A percentile compares a stretch with the other conserved stretches of the same genome.
Evolutionary conservation across 2,888 invertebrate species (phyloP).

Genomic region (Melieria picta): DNA sequence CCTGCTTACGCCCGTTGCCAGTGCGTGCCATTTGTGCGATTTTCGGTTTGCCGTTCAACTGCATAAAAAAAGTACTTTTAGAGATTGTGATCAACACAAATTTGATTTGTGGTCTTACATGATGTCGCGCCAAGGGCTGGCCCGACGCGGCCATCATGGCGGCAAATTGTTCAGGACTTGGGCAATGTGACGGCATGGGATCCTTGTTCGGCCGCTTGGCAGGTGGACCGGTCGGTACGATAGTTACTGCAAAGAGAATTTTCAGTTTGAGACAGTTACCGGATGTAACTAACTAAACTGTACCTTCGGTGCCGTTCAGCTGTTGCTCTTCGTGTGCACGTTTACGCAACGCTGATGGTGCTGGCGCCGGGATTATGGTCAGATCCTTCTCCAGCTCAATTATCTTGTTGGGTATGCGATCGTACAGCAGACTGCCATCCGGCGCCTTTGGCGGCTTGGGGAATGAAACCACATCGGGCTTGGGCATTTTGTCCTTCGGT

Average conservation of each 20-base stretch:
- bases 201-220: constrained; percentile 85
- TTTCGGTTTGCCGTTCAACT: constrained; percentile 86
- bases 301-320: constrained; percentile 67
- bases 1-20: constrained; percentile 83
- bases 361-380: constrained; percentile 70
- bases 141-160: constrained; percentile 78
- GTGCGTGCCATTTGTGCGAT: constrained; percentile 82
- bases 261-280: neutral
- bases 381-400: constrained; percentile 72
- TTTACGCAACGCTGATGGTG: constrained; percentile 75
- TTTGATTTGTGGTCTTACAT: constrained; percentile 65
- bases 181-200: constrained; percentile 77
- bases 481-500: constrained; percentile 75
- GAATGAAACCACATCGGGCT: constrained; percentile 83
- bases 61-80: constrained; percentile 43
- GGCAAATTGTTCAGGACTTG: constrained; percentile 77
- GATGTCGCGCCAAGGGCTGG: constrained; percentile 77
- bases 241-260: constrained; percentile 51
- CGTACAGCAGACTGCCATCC: constrained; percentile 89
- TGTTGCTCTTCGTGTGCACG: constrained; percentile 82
- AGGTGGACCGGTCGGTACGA: constrained; percentile 70
- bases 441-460: constrained; percentile 90
- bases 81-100: neutral
- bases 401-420: constrained; percentile 82
- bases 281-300: neutral